These are phyloP conservation scores for Paralichthys olivaceus DNA, from an alignment of 2,113 vertebrate genomes.

Conservation along the genomic window DNA sequence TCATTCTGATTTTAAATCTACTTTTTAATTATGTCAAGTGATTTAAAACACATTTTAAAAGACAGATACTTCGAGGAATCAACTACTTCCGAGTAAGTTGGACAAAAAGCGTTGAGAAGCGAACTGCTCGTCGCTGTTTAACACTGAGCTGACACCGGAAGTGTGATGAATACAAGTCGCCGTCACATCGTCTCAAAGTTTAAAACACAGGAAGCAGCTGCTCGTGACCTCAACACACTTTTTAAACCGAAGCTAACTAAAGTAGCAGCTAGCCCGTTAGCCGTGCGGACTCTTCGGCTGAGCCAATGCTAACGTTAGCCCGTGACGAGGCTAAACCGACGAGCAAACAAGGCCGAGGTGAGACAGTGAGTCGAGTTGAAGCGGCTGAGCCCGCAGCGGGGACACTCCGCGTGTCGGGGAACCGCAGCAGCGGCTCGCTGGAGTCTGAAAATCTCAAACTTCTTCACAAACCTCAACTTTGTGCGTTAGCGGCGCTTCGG, in stretches of 20 bases:
- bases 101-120: too few relatives aligned
- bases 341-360: neutral
- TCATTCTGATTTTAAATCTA: too few relatives aligned
- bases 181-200: neutral
- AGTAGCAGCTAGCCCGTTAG: constrained; percentile 25
- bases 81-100: neutral
- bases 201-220: neutral
- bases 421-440: too few relatives aligned
- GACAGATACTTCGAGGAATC: neutral
- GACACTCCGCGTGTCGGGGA: too few relatives aligned
- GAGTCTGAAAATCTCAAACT: too few relatives aligned
- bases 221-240: neutral
- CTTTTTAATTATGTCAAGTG: too few relatives aligned
- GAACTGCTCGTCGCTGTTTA: neutral
- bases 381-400: too few relatives aligned
- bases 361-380: neutral
- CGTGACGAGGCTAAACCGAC: constrained; percentile 60
- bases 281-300: neutral
- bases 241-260: constrained; percentile 14
- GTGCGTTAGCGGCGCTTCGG: neutral
- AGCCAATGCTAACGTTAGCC: constrained; percentile 63
- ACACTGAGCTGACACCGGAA: neutral
- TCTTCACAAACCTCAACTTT: constrained; percentile 41
- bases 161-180: too few relatives aligned
- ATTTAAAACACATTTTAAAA: too few relatives aligned